Evolutionary conservation across 1,140 invertebrate genomes (phyloP).

Genomic region (Drosophila bipectinata): DNA sequence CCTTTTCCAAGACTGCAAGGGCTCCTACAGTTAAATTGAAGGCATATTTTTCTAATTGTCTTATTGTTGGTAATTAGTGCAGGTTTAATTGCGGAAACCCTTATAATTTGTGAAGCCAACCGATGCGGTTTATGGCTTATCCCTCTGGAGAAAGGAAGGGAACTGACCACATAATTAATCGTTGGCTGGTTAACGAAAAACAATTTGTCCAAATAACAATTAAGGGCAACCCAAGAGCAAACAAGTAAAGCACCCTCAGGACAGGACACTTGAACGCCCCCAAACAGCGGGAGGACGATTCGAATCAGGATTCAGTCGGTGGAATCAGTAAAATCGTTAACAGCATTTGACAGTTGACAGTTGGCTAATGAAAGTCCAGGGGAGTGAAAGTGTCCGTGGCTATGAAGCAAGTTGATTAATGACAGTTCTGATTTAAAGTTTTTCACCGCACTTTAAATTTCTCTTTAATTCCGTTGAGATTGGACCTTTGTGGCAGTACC

Average conservation of each 20-base stretch:
- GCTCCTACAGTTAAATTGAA: conserved; percentile 1
- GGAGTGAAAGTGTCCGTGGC: conserved; percentile 46
- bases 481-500: not conserved
- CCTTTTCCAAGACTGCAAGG: conserved; percentile 5
- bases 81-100: conserved; percentile 65
- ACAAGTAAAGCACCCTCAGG: conserved; percentile 35
- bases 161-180: conserved; percentile 71
- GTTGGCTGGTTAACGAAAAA: conserved; percentile 66
- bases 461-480: conserved; percentile 24
- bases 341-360: conserved; percentile 56
- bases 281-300: conserved; percentile 9
- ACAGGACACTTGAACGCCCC: conserved; percentile 38
- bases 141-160: conserved; percentile 3
- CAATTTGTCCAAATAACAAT: conserved; percentile 77
- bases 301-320: conserved; percentile 7
- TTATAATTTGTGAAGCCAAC: conserved; percentile 54
- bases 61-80: conserved; percentile 67
- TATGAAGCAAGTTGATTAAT: conserved; percentile 59
- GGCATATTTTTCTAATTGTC: conserved; percentile 70
- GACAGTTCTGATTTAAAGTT: conserved; percentile 21
- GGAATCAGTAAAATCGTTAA: conserved; percentile 33
- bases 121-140: conserved; percentile 59
- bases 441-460: conserved; percentile 46
- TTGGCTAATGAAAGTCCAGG: conserved; percentile 64
- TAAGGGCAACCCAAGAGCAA: conserved; percentile 34